These are phyloP conservation scores for Aphaenogaster floridana DNA, from an alignment of 1,140 invertebrate genomes.

Conservation along the genomic window DNA sequence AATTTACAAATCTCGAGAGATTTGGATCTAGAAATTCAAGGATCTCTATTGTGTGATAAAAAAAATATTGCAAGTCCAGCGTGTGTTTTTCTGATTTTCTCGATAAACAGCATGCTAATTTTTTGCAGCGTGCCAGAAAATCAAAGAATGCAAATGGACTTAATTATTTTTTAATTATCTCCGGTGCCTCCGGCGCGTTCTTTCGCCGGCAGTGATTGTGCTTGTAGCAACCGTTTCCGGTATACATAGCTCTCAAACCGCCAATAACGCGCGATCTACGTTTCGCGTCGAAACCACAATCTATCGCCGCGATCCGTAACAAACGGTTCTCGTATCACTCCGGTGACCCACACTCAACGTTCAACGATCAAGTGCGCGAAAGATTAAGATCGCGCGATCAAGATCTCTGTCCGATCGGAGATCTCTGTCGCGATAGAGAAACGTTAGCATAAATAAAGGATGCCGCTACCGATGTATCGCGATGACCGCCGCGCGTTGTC, in stretches of 20 bases:
- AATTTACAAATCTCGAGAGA: neutral
- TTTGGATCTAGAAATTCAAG: neutral
- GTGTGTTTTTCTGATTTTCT: neutral
- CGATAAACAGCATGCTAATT: neutral
- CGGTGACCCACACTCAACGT: neutral
- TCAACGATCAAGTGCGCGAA: conserved; percentile 42
- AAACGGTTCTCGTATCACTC: neutral
- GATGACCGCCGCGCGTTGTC: neutral
- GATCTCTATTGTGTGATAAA: neutral
- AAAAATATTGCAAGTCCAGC: neutral
- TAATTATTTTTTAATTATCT: conserved; percentile 42
- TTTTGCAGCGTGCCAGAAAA: conserved; percentile 26
- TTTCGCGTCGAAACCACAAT: neutral
- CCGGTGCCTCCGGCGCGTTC: neutral
- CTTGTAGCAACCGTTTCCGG: neutral
- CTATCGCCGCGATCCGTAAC: neutral
- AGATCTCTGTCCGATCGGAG: neutral
- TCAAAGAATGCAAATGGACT: conserved; percentile 41
- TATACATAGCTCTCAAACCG: neutral
- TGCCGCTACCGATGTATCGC: neutral
- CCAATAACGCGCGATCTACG: conserved; percentile 13
- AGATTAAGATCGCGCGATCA: conserved; percentile 14
- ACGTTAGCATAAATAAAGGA: neutral
- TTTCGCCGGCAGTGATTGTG: neutral
- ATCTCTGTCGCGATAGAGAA: neutral